Percentiles rank a stretch among this genome's conserved stretches.
These are phyloP conservation scores for Engystomops pustulosus DNA, from an alignment of 2,113 vertebrate genomes.

Conservation along the genomic window DNA sequence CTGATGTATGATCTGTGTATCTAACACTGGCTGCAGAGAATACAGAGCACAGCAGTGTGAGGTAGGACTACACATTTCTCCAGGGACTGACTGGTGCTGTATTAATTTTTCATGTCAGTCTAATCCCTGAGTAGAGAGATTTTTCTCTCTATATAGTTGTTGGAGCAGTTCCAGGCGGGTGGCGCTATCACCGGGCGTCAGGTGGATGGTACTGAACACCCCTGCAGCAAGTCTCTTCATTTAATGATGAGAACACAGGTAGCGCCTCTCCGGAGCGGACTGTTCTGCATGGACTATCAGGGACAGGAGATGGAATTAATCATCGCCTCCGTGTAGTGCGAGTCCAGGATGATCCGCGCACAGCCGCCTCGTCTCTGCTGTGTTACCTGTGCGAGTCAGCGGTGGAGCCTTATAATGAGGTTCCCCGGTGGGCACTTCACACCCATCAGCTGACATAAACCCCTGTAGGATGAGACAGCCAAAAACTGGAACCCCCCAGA, in stretches of 20 bases:
- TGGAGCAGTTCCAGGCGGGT: neutral
- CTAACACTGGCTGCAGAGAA: no score
- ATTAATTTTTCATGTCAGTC: no score
- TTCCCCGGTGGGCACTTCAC: neutral
- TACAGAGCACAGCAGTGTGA: no score
- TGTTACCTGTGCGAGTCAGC: neutral
- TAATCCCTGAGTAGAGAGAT: no score
- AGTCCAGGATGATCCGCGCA: neutral
- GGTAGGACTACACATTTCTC: no score
- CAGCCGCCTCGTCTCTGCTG: neutral
- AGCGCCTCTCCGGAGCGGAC: neutral
- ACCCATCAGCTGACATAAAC: neutral
- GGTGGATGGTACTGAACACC: neutral
- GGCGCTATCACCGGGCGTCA: neutral
- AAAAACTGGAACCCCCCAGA: neutral
- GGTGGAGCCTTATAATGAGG: conserved; percentile 13
- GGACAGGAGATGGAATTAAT: neutral
- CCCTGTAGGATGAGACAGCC: neutral
- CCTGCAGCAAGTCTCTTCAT: neutral
- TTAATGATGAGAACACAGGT: conserved; percentile 13
- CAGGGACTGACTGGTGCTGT: no score
- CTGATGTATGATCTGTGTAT: no score
- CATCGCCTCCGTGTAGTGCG: neutral
- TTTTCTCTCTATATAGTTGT: no score
- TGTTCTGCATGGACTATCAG: neutral